Base-by-base conservation (phyloP, 2,888 invertebrate species). In the Tribolium freemani region DNA sequence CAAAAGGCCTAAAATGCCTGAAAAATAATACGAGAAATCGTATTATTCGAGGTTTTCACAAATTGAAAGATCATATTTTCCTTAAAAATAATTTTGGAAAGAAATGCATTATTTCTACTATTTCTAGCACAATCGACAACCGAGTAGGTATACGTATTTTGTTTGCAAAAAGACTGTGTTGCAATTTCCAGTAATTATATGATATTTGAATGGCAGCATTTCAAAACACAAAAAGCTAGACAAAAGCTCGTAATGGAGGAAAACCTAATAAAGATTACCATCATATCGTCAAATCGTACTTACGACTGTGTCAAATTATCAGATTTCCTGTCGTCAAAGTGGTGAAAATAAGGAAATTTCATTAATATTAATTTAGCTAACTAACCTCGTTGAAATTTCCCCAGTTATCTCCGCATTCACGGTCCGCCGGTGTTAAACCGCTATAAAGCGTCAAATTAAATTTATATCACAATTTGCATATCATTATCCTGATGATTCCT, bases 391-490 rank as follows among this genome's bases (percentile, higher is more conserved):
- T 20, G 51, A 38, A 38, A 38, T 38, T 38, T 38, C 38, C 38
- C 38, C 38, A 38, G 38, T n/a, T 38, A 38, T 38, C 38, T 38
- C 1, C 9, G 8, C 38, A 38, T 13, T 51, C 8, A 51, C n/a
- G 51, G 20, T 51, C 51, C 8, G 20, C 20, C 20, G 5, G 51
- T 20, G 20, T 20, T 20, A 51, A 48, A 51, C 51, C 51, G n/a
- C 51, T 20, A 9, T 20, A 20, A 51, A 13, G 16, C 20, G 20
- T 13, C 51, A 20, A 51, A 51, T 51, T 51, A 51, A 51, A 51
- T 51, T 51, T 51, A 51, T 51, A 20, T 51, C 51, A 51, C 20
- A 20, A 51, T 51, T 51, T 51, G 51, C 51, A 51, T 51, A 20
- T 51, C n/a, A 20, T 51, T 51, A n/a, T 20, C 6, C 51, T 20